Conservation (phyloP, 2,113 vertebrate genomes). For the Arothron firmamentum region DNA sequence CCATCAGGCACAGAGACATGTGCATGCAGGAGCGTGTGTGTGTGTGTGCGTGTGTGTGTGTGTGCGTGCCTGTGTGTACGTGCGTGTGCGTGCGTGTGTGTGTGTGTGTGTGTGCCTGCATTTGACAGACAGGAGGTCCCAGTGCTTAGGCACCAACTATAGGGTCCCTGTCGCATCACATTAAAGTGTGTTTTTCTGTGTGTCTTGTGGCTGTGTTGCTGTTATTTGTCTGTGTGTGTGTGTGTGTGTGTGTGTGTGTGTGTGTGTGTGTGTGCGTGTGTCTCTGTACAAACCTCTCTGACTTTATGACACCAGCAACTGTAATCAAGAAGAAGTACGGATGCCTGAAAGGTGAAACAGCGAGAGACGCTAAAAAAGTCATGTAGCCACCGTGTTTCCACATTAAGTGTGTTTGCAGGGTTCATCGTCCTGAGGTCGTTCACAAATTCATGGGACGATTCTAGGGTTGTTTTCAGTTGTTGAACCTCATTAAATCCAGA, state of each 20-base stretch:
- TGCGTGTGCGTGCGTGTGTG: too few species aligned
- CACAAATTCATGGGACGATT: too few species aligned
- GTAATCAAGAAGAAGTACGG: constrained; percentile 30
- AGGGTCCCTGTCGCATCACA: constrained; percentile 71
- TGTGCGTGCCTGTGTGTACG: too few species aligned
- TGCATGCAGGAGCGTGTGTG: too few species aligned
- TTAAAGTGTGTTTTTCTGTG: constrained; percentile 45
- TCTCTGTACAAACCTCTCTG: constrained; percentile 31
- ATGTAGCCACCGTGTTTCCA: neutral
- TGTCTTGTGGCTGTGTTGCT: constrained; percentile 24
- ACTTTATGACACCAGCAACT: constrained; percentile 41
- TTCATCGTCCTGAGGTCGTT: too few species aligned
- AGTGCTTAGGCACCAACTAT: constrained; percentile 69
- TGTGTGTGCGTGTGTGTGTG: too few species aligned
- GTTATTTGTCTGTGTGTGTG: constrained; percentile 4
- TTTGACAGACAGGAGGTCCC: constrained; percentile 62
- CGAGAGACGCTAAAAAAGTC: neutral
- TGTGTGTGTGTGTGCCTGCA: constrained; percentile 6
- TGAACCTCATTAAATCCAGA: too few species aligned
- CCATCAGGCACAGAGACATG: too few species aligned
- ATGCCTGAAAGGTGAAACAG: neutral
- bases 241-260: too few species aligned
- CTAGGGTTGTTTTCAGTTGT: too few species aligned
- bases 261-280: neutral
- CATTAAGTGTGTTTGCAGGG: too few species aligned